Percentiles rank a stretch among this genome's conserved stretches.
Evolutionary conservation across 2,888 invertebrate genomes (phyloP).

Genomic region (Agonopterix arenella): DNA sequence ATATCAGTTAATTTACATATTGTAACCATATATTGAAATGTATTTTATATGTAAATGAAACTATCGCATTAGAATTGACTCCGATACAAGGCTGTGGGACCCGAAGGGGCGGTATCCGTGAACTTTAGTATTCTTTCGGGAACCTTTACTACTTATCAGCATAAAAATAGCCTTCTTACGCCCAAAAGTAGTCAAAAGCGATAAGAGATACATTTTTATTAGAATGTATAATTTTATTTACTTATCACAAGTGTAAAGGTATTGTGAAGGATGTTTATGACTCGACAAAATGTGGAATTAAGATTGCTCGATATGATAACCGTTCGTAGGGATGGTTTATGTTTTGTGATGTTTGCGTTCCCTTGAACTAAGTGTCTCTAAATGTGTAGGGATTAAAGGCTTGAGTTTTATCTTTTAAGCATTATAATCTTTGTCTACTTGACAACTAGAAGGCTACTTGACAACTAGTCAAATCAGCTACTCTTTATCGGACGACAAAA

Average conservation of each 20-base stretch:
- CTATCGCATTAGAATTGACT: neutral
- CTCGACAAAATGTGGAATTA: neutral
- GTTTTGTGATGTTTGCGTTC: neutral
- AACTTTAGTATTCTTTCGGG: constrained; percentile 5
- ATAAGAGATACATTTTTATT: constrained; percentile 1
- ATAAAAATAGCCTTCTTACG: constrained; percentile 7
- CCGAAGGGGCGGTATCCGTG: constrained; percentile 1
- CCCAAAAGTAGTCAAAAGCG: neutral
- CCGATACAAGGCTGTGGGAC: neutral
- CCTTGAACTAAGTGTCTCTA: too few species aligned
- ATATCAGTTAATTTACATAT: too few species aligned
- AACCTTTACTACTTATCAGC: constrained; percentile 5
- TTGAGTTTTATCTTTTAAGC: too few species aligned
- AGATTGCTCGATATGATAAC: neutral
- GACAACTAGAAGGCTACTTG: too few species aligned
- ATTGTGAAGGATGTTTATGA: too few species aligned
- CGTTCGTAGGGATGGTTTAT: constrained; percentile 1
- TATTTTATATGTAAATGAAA: neutral
- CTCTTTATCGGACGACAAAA: too few species aligned
- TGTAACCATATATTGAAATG: neutral
- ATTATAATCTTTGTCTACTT: too few species aligned
- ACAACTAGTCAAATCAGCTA: too few species aligned
- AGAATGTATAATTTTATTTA: neutral
- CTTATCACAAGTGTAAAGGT: too few species aligned
- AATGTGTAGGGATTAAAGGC: too few species aligned